phyloP scores from a whole-genome alignment of 2,113 vertebrate species.

The Laterallus jamaicensis region DNA sequence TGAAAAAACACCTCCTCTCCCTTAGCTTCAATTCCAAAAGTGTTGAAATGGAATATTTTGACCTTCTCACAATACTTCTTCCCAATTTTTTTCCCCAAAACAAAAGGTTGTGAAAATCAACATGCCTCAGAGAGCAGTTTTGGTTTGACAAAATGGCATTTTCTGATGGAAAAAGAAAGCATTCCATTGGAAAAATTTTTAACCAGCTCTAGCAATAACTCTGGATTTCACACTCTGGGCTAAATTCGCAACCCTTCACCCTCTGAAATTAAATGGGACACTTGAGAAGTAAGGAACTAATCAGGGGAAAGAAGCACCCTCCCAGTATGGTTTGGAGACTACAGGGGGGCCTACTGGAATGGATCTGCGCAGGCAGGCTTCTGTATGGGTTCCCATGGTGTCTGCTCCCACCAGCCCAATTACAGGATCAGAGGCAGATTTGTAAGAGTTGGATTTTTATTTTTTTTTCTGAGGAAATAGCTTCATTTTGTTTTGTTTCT shows the following conservation, averaged over 20 bases:
- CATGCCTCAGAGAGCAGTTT: slow-evolving; percentile 52
- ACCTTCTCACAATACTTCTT: slow-evolving; percentile 63
- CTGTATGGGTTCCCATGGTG: neutral
- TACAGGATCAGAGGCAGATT: slow-evolving; percentile 36
- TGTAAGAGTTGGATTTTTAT: neutral
- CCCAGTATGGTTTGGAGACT: neutral
- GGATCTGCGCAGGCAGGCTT: neutral
- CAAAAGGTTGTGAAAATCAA: slow-evolving; percentile 67
- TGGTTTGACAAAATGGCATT: slow-evolving; percentile 49
- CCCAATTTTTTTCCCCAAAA: slow-evolving; percentile 30
- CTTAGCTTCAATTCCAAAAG: slow-evolving; percentile 6
- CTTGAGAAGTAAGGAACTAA: slow-evolving; percentile 51
- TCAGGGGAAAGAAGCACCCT: slow-evolving; percentile 17
- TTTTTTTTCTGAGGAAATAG: slow-evolving; percentile 30
- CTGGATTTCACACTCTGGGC: slow-evolving; percentile 57
- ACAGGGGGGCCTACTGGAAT: neutral
- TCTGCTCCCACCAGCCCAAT: slow-evolving; percentile 17
- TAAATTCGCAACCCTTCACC: slow-evolving; percentile 34
- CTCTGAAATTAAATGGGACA: slow-evolving; percentile 36
- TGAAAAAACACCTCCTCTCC: slow-evolving; percentile 17
- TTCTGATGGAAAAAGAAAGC: slow-evolving; percentile 55
- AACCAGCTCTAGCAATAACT: slow-evolving; percentile 40
- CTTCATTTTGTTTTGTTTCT: slow-evolving; percentile 67
- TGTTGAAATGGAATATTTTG: slow-evolving; percentile 69
- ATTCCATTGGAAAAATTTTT: slow-evolving; percentile 55